Conservation (phyloP, 2,113 vertebrate genomes). For the Dryoscopus gambensis region DNA sequence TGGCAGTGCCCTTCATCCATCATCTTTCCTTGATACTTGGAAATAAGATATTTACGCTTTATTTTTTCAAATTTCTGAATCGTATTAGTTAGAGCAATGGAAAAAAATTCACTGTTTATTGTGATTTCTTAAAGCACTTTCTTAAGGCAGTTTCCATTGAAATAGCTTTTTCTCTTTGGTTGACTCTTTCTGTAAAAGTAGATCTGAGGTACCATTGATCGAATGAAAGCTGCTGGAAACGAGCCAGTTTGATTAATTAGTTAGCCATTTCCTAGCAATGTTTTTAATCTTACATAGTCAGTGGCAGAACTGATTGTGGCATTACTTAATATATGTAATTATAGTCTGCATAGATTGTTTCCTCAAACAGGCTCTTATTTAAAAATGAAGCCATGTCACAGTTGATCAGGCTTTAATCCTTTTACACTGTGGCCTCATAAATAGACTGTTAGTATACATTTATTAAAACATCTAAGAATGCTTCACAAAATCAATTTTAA, state of each 20-base stretch:
- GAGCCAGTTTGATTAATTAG: neutral
- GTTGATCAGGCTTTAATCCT: slow-evolving; percentile 13
- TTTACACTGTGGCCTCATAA: neutral
- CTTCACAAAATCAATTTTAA: slow-evolving; percentile 13
- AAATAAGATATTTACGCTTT: neutral
- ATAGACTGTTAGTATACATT: neutral
- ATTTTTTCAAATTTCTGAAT: neutral
- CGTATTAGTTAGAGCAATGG: fast-evolving
- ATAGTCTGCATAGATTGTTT: neutral
- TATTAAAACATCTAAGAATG: neutral
- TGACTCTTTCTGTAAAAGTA: neutral
- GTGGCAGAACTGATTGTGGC: neutral
- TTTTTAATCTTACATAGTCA: neutral
- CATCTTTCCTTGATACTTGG: neutral
- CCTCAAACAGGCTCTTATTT: neutral
- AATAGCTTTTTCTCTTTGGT: neutral
- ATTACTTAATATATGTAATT: neutral
- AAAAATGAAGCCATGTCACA: neutral
- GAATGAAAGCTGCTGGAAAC: neutral
- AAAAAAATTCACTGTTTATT: neutral
- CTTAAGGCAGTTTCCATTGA: neutral
- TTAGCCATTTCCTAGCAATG: neutral
- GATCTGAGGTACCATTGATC: neutral
- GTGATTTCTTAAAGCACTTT: neutral
- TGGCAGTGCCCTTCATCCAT: neutral